Evolutionary conservation across 2,888 invertebrate genomes (phyloP).

Genomic region (Ctenicera cuprea): DNA sequence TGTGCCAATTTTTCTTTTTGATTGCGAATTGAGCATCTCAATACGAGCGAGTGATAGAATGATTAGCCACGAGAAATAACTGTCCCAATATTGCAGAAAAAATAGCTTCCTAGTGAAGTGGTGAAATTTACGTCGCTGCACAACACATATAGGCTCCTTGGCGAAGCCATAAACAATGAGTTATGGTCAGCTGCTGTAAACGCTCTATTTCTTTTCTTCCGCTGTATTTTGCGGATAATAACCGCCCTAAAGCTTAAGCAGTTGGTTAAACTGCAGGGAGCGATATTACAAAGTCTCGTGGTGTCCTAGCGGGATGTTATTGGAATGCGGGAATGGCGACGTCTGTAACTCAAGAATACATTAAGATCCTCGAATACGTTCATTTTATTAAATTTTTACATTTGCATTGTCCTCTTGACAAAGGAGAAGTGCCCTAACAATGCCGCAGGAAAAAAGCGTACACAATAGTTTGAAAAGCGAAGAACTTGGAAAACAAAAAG

Average conservation of each 20-base stretch:
- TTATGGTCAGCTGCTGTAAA: conserved; percentile 46
- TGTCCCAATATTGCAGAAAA: conserved; percentile 22
- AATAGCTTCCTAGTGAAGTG: conserved; percentile 28
- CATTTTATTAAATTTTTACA: conserved; percentile 45
- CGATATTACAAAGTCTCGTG: background rate
- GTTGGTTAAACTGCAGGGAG: conserved; percentile 16
- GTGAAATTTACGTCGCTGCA: conserved; percentile 36
- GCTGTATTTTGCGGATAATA: conserved; percentile 30
- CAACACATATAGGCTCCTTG: conserved; percentile 23
- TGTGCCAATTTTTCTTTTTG: conserved; percentile 14
- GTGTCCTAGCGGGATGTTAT: background rate
- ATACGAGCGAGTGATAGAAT: conserved; percentile 6
- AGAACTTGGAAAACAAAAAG: conserved; percentile 28
- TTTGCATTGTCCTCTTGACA: conserved; percentile 40
- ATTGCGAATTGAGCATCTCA: background rate
- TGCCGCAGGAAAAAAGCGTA: conserved; percentile 22
- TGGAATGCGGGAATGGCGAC: conserved; percentile 8
- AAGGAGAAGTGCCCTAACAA: conserved; percentile 33
- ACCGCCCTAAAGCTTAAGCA: conserved; percentile 22
- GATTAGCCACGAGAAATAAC: conserved; percentile 30
- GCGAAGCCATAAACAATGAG: conserved; percentile 45
- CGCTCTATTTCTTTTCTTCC: conserved; percentile 36
- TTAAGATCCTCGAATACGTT: conserved; percentile 24
- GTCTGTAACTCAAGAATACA: conserved; percentile 27
- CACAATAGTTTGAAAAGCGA: conserved; percentile 40